Percentiles rank a stretch among this genome's conserved stretches.
Conservation (phyloP, 1,140 invertebrate species). For the Nephila pilipes region DNA sequence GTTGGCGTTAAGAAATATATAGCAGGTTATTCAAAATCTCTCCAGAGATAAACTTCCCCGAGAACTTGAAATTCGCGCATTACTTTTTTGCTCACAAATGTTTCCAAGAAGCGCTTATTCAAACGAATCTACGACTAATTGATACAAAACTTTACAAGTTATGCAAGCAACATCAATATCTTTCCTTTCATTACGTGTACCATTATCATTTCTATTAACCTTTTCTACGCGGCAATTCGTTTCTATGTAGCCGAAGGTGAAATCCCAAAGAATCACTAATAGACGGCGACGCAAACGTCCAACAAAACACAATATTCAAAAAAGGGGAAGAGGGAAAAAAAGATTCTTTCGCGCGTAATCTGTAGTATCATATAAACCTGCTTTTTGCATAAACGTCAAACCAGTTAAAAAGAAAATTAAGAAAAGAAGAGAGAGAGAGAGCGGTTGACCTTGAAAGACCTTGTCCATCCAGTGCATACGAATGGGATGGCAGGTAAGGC, state of each 20-base stretch:
- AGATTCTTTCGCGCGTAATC: conserved; percentile 53
- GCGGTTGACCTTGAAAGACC: conserved; percentile 68
- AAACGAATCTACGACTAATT: background rate
- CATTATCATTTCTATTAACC: conserved; percentile 34
- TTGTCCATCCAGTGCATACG: conserved; percentile 53
- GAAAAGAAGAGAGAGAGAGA: conserved; percentile 5
- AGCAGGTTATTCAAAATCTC: too few species aligned
- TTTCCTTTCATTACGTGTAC: background rate
- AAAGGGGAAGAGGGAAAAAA: background rate
- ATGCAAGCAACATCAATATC: background rate
- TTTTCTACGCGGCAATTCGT: background rate
- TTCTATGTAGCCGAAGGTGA: conserved; percentile 52
- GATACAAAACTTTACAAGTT: background rate
- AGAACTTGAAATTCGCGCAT: too few species aligned
- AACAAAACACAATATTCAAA: conserved; percentile 43
- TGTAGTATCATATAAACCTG: conserved; percentile 56
- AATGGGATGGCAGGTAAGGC: conserved; percentile 46
- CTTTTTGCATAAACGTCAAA: conserved; percentile 67
- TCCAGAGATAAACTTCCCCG: too few species aligned
- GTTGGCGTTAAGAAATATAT: too few species aligned
- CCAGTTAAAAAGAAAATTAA: conserved; percentile 54
- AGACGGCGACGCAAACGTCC: background rate
- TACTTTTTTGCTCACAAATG: background rate
- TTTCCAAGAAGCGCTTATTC: background rate
- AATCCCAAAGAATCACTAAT: conserved; percentile 28